Percentiles rank a stretch among this genome's conserved stretches.
These are phyloP conservation scores for Drosophila pegasa DNA, from an alignment of 2,888 invertebrate genomes.

Conservation along the genomic window DNA sequence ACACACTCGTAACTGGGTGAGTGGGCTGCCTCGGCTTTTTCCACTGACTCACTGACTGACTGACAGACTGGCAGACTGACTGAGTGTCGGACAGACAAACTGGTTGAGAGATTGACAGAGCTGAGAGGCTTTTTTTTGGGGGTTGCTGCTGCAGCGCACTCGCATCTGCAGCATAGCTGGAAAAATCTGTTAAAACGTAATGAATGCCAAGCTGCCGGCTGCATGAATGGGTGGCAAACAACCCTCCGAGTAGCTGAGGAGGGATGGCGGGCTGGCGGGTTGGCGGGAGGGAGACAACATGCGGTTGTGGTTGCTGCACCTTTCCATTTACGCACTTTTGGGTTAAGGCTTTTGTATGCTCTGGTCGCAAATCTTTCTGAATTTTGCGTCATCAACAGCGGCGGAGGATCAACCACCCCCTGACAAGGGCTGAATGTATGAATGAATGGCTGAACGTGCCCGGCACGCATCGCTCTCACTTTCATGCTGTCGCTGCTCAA, in stretches of 20 bases:
- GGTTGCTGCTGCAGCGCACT: conserved; percentile 66
- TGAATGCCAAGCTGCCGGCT: conserved; percentile 64
- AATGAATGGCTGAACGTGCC: conserved; percentile 63
- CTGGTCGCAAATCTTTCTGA: conserved; percentile 68
- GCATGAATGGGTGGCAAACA: conserved; percentile 44
- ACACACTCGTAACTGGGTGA: conserved; percentile 75
- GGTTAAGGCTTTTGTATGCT: conserved; percentile 20
- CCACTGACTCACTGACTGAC: conserved; percentile 79
- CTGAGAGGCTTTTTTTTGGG: conserved; percentile 23
- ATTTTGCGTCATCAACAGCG: conserved; percentile 76
- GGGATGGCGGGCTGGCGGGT: too few relatives aligned
- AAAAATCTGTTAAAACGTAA: conserved; percentile 70
- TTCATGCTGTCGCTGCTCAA: conserved; percentile 21
- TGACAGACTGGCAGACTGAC: conserved; percentile 46
- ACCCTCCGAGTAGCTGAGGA: conserved; percentile 27
- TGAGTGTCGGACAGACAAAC: conserved; percentile 44
- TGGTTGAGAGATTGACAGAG: conserved; percentile 80
- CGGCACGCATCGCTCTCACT: conserved; percentile 70
- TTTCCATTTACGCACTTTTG: conserved; percentile 27
- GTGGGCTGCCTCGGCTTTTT: conserved; percentile 71
- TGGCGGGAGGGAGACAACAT: conserved; percentile 9
- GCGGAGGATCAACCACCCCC: conserved; percentile 28
- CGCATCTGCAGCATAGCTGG: conserved; percentile 78
- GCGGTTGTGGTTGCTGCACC: conserved; percentile 50
- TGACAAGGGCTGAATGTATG: conserved; percentile 34